phyloP scores from a whole-genome alignment of 2,797 vertebrate species.

The Ctenosaura bakeri region DNA sequence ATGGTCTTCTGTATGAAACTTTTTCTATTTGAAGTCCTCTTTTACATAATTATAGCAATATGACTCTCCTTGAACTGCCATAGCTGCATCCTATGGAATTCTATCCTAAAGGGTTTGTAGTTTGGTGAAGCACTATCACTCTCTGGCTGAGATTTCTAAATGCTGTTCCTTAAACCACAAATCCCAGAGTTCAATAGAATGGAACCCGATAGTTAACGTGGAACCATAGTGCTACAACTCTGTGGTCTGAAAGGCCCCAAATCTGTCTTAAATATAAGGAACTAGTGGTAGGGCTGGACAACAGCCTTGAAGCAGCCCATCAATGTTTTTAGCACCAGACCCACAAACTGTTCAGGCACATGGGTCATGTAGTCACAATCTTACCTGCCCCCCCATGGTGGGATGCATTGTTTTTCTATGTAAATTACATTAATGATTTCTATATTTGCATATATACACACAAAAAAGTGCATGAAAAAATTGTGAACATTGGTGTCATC shows the following conservation, averaged over 20 bases:
- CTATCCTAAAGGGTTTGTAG: background rate
- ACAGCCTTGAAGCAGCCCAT: background rate
- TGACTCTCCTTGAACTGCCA: too few species aligned
- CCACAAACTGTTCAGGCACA: background rate
- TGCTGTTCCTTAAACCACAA: too few species aligned
- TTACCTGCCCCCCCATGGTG: too few species aligned
- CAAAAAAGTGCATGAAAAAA: background rate
- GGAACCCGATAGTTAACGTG: too few species aligned
- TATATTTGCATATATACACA: background rate
- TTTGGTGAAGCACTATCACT: too few species aligned
- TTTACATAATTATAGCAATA: background rate
- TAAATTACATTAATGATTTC: background rate
- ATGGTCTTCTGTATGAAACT: background rate
- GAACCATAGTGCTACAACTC: too few species aligned
- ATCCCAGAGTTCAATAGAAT: too few species aligned
- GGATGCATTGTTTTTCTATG: background rate
- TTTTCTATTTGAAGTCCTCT: background rate
- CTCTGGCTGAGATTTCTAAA: too few species aligned
- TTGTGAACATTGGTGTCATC: background rate
- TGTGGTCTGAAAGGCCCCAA: too few species aligned
- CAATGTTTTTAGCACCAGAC: background rate
- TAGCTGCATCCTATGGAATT: too few species aligned
- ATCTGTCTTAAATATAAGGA: background rate
- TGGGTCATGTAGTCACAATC: background rate
- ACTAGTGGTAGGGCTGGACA: background rate